Conservation (phyloP, 2,113 vertebrate species). For the Edolisoma coerulescens region DNA sequence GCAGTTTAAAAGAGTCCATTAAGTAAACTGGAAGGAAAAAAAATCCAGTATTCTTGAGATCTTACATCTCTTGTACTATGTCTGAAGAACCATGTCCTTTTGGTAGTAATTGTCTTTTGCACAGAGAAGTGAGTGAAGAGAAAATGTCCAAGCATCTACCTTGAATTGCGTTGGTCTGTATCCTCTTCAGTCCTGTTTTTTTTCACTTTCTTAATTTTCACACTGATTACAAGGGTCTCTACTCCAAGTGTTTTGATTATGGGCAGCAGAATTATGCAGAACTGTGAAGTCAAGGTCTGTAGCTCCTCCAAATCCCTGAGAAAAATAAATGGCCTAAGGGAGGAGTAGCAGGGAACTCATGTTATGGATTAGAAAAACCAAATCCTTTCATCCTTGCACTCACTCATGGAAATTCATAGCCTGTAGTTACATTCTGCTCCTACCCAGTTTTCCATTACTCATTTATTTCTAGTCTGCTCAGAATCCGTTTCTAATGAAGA, state of each 20-base stretch:
- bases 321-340: background rate
- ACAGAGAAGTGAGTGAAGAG: background rate
- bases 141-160: background rate
- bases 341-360: background rate
- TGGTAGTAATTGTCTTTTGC: background rate
- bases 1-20: background rate
- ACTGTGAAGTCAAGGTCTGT: background rate
- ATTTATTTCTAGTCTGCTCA: background rate
- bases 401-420: background rate
- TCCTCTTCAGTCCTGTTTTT: background rate
- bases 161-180: background rate
- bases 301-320: background rate
- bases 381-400: background rate
- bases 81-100: background rate
- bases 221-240: background rate
- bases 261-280: fast-evolving
- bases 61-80: background rate
- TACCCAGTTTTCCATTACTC: background rate
- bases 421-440: background rate
- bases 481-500: background rate
- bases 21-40: background rate
- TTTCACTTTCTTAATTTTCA: background rate
- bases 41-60: background rate
- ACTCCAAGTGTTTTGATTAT: background rate
- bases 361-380: background rate